Conservation (phyloP, 2,888 invertebrate species). For the Lycocerus yunnanus region DNA sequence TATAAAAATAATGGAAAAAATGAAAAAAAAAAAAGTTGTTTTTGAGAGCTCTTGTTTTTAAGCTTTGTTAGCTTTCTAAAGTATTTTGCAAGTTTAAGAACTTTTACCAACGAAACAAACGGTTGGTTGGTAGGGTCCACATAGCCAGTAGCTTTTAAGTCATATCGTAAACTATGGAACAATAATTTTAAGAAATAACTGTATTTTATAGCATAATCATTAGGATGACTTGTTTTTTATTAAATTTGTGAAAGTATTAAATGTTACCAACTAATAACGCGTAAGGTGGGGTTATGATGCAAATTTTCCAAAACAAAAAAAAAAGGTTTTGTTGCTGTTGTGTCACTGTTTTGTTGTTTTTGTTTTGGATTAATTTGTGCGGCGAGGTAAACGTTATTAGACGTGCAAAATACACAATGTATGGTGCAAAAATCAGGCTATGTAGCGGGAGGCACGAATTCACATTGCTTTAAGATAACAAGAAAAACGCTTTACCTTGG, state of each 20-base stretch:
- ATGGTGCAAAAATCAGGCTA: constrained; percentile 49
- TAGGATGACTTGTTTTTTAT: neutral
- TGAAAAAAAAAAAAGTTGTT: constrained; percentile 47
- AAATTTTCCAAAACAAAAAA: constrained; percentile 1
- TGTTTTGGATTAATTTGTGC: neutral
- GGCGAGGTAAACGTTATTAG: constrained; percentile 13
- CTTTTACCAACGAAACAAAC: constrained; percentile 33
- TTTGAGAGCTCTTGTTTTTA: constrained; percentile 50
- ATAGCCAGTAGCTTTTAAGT: constrained; percentile 29
- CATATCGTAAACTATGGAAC: constrained; percentile 34
- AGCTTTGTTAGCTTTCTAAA: constrained; percentile 48
- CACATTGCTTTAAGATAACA: constrained; percentile 43
- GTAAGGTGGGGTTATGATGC: neutral
- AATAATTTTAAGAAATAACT: constrained; percentile 25
- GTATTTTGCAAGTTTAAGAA: constrained; percentile 36
- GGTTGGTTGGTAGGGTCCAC: constrained; percentile 29
- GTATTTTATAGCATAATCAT: constrained; percentile 11
- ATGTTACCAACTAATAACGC: constrained; percentile 7
- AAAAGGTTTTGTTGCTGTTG: neutral
- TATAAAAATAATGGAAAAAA: constrained; percentile 52
- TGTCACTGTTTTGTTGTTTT: neutral
- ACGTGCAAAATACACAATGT: constrained; percentile 38
- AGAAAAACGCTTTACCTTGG: constrained; percentile 48
- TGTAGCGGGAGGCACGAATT: constrained; percentile 41
- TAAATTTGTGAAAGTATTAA: constrained; percentile 1